Evolutionary conservation across 2,888 invertebrate genomes (phyloP), one percentile per base, ranked within the genome.

Genomic region (Dascillus cervinus): DNA sequence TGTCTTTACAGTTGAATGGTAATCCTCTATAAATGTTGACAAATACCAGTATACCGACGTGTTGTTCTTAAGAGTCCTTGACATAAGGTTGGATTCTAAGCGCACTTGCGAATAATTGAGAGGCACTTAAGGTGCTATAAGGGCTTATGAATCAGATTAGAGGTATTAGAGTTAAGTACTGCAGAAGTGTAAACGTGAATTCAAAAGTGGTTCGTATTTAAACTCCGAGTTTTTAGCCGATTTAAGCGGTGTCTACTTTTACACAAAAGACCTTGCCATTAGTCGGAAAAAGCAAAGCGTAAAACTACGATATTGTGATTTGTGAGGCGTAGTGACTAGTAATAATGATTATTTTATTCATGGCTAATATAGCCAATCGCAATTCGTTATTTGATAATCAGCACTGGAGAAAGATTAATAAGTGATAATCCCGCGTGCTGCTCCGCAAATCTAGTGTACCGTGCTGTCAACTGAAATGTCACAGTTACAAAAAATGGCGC

Each of bases 51-150:
- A 22, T 22, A 13, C 30, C n/a, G n/a, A n/a, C n/a, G n/a, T n/a
- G 24, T 12, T 29, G 26, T 21, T 32, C 34, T 37, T 44, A 44
- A 34, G 24, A 19, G 17, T 20, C 5, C 17, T 24, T 22, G 13
- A 11, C 40, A 42, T 46, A 50, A 44, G 46, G 45, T 14, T 39
- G 28, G 43, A 34, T 40, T 35, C 34, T 14, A 38, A 34, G 35
- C 37, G 29, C 45, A 47, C 51, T 57, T 48, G 44, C 43, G 48
- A 43, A 56, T 58, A 58, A 61, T 59, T 56, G 55, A 56, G 54
- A 55, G 56, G 57, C 59, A 60, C 58, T 60, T 60, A 58, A 61
- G 57, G 58, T 54, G 58, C 55, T 49, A 57, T 56, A 60, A 56
- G 58, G 54, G 56, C 55, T 50, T 49, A 51, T 45, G 44, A 45